Base-by-base conservation (phyloP, 2,797 vertebrate genomes). In the Masticophis lateralis region DNA sequence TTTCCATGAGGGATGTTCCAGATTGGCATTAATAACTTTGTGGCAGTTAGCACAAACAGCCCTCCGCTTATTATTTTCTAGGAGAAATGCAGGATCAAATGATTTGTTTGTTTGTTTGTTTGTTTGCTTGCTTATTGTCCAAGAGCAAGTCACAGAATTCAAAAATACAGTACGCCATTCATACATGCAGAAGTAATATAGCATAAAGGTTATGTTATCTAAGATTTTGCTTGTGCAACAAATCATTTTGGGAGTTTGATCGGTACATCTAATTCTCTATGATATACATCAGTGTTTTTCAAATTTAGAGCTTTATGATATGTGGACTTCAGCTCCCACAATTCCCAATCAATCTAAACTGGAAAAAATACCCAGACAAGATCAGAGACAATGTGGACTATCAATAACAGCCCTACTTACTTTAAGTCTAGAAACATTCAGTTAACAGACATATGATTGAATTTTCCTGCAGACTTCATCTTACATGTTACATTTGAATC, bases 51-150 rank as follows among this genome's bases (percentile, higher is more conserved):
- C 90, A 91, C 56, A 37, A 93, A 83, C 47, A 91, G 43, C n/a
- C 66, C 69, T 91, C 56, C 59, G 28, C n/a, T 79, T 11, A 91
- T 91, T 93, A 57, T 91, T 93, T 66, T 88, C 43, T 59, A 91
- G 27, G 14, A 90, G 92, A 93, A 91, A 93, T 53, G 90, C 83
- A 63, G 74, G 69, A 59, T 86, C 89, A 59, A 93, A 88, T 63
- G 4, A 79, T 91, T 88, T n/a, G 5, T 22, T 59, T 60, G 0
- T 22, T 59, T 59, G 7, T 25, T 60, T 22, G 6, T 22, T 59
- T 25, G 5, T 20, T 59, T 57, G 18, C 14, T 18, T 59, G 47
- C 51, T 53, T 53, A 60, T 60, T 25, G 8, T 43, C 32, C n/a
- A 79, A 79, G 37, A 79, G 8, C 37, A 43, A 79, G 37, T 79